These are phyloP conservation scores for Parascotia fuliginaria DNA, from an alignment of 2,888 invertebrate genomes.

Conservation along the genomic window DNA sequence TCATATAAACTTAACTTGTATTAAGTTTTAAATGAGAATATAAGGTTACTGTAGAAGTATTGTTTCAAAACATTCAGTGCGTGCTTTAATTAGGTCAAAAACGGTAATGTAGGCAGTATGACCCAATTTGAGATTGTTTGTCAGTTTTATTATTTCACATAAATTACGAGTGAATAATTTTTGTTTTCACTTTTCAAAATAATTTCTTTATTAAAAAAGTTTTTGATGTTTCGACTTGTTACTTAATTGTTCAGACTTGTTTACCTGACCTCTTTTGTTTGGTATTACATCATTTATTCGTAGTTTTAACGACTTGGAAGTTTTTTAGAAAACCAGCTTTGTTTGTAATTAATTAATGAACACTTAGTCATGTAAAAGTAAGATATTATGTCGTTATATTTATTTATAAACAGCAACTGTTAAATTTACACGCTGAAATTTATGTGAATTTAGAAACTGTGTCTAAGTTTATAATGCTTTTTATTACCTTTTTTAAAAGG, in stretches of 20 bases:
- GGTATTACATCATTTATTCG: conserved; percentile 4
- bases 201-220: conserved; percentile 45
- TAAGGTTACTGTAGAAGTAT: too few relatives aligned
- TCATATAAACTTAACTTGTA: not conserved
- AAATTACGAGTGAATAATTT: conserved; percentile 28
- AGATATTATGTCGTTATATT: too few relatives aligned
- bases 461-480: too few relatives aligned
- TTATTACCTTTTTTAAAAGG: too few relatives aligned
- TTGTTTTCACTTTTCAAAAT: conserved; percentile 28
- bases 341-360: conserved; percentile 1
- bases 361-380: not conserved
- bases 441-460: too few relatives aligned
- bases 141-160: conserved; percentile 32
- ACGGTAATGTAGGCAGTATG: too few relatives aligned
- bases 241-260: conserved; percentile 11
- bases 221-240: conserved; percentile 29
- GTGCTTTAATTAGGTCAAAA: too few relatives aligned
- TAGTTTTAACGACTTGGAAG: not conserved
- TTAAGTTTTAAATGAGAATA: too few relatives aligned
- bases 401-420: too few relatives aligned
- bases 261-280: conserved; percentile 14
- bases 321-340: not conserved
- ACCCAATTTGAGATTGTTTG: conserved; percentile 29
- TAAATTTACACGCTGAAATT: too few relatives aligned
- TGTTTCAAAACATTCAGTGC: too few relatives aligned